Base-by-base conservation (phyloP, 2,113 vertebrate genomes). In the Megalops atlanticus region DNA sequence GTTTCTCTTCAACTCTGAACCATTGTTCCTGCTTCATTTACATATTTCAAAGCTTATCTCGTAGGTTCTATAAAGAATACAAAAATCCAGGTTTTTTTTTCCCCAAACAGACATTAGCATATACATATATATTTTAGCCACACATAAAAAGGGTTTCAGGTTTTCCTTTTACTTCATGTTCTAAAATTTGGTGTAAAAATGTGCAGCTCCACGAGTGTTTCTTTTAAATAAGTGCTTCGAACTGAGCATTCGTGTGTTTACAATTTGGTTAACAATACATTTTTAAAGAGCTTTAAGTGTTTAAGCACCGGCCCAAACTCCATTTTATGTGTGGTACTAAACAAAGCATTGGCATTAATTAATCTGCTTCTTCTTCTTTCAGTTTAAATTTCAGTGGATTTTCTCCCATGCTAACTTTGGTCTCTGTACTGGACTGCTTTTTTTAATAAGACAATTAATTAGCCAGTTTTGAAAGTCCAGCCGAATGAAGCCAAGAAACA, bases 331-430 rank as follows among this genome's bases (percentile, higher is more conserved):
- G 89, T 90, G 87, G 87, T 84, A 84, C 82, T 82, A 84, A 88
- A 88, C 82, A 88, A 86, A 33, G 77, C 83, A 75, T 82, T 47
- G 72, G 77, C 47, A 72, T 80, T 33, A 80, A 77, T 84, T 7
- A 10, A 78, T 84, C 64, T 52, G 4, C 81, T 84, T 83, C 71
- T 39, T 16, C 18, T 35, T 76, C 80, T 35, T 81, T 41, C 15
- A 21, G 38, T 41, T 79, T 80, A 31, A 71, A 77, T 43, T 72
- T 80, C 82, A 83, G 52, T 79, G 76, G 69, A 84, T 43, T 74
- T 79, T 79, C n/a, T 45, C 74, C 81, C 82, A 81, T 80, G 83
- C 83, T 87, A 87, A 88, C 91, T 91, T 92, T 93, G 92, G 90
- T 92, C 90, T 93, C 88, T 88, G 88, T 88, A 89, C 88, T 83